These are phyloP conservation scores for Bufo gargarizans DNA, from an alignment of 2,113 vertebrate genomes.

Conservation along the genomic window DNA sequence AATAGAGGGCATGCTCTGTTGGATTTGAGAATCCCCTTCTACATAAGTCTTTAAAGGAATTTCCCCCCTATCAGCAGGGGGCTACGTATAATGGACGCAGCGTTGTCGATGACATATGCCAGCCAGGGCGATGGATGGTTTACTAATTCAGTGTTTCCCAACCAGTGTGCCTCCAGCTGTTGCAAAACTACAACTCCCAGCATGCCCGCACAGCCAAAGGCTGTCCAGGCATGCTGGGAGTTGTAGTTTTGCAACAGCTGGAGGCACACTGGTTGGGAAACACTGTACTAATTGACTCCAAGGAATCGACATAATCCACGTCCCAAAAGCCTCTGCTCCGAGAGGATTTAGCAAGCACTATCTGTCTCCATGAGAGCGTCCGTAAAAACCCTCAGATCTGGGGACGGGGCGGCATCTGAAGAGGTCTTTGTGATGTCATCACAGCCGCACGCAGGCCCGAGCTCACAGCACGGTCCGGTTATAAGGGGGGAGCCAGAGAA, in stretches of 20 bases:
- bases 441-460: not conserved
- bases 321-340: not conserved
- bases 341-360: not conserved
- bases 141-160: no score
- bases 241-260: no score
- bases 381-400: not conserved
- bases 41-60: no score
- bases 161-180: no score
- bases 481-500: not conserved
- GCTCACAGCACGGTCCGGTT: not conserved
- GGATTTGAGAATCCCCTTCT: no score
- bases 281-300: constrained; percentile 11
- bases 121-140: not conserved
- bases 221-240: no score
- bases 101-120: not conserved
- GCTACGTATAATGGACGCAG: not conserved
- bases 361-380: not conserved
- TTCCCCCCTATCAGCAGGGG: no score
- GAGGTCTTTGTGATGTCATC: not conserved
- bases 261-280: no score
- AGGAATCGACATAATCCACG: constrained; percentile 12
- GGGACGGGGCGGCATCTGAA: not conserved
- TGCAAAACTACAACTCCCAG: no score
- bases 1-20: no score
- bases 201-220: no score